Conservation (phyloP, 2,797 vertebrate species). For the Hemibagrus guttatus region DNA sequence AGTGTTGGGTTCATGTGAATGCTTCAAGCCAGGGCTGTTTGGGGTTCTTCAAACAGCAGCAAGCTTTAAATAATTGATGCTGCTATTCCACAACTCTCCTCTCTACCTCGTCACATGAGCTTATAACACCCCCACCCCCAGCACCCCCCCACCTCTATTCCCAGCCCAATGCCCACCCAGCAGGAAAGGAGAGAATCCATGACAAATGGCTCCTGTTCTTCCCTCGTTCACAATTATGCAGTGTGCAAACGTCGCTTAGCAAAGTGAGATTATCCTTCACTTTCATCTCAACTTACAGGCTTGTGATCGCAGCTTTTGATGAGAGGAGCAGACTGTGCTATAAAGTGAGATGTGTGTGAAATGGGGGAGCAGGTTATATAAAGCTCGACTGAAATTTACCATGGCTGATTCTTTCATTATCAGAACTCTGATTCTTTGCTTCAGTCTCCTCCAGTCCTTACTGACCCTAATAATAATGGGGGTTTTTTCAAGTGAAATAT, state of each 20-base stretch:
- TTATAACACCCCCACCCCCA: background rate
- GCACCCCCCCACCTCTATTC: background rate
- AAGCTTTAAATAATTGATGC: constrained; percentile 72
- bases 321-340: constrained; percentile 4
- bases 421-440: background rate
- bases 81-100: constrained; percentile 63
- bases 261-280: constrained; percentile 49
- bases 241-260: background rate
- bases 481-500: background rate
- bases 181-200: constrained; percentile 57
- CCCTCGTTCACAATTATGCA: constrained; percentile 11
- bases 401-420: background rate
- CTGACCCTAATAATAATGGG: background rate
- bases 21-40: constrained; percentile 45
- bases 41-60: constrained; percentile 61
- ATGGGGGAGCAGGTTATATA: background rate
- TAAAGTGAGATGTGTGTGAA: constrained; percentile 12
- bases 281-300: constrained; percentile 53
- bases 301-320: constrained; percentile 52
- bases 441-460: background rate
- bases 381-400: background rate
- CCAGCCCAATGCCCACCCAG: constrained; percentile 46
- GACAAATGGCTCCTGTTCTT: constrained; percentile 33
- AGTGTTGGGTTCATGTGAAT: constrained; percentile 12
- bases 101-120: constrained; percentile 63